Evolutionary conservation across 1,140 invertebrate species (phyloP), one percentile per base, ranked within the genome.

Genomic region (Heliconius eleuchia): DNA sequence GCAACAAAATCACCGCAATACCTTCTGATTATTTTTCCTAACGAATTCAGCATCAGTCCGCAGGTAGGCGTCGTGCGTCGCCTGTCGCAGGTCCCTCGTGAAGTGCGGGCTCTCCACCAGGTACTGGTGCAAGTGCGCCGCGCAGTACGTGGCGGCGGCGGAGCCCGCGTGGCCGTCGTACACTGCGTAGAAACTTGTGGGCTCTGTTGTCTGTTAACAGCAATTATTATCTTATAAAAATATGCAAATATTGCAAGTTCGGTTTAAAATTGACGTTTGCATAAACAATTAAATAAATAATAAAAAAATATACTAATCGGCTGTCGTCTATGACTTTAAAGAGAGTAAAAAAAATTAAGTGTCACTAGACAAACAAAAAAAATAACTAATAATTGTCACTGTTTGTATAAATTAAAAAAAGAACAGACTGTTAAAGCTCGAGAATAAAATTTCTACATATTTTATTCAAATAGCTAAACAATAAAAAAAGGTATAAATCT

Each of bases 161-260:
- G 96, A 95, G 11, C 99, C 99, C n/a, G 97, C 97, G 92, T 99
- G 99, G 1, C 99, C 99, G 95, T 99, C 99, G 93, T 99, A 99
- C 82, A 99, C 97, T 72, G 98, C 98, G 95, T 98, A 99, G 94
- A 97, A 99, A 95, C 96, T 97, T 88, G 96, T 94, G 57, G 88
- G 90, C 74, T 93, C 89, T 39, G 92, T 88, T 73, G 90, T 89
- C 94, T 95, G 91, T 0, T 88, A 87, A 76, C 46, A 60, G 4
- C 11, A 30, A 66, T 66, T 27, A 27, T 13, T 66, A 13, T 30
- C 13, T 66, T 52, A 19, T 52, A 18, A 19, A 52, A 46, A 46
- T 46, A 16, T 16, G 42, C 13, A 46, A 46, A 4, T 46, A 13
- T 16, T 46, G 13, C 5, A 46, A 16, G 42, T 46, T 16, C 13